Base-by-base conservation (phyloP, 2,113 vertebrate species). In the Paradisaea rubra region DNA sequence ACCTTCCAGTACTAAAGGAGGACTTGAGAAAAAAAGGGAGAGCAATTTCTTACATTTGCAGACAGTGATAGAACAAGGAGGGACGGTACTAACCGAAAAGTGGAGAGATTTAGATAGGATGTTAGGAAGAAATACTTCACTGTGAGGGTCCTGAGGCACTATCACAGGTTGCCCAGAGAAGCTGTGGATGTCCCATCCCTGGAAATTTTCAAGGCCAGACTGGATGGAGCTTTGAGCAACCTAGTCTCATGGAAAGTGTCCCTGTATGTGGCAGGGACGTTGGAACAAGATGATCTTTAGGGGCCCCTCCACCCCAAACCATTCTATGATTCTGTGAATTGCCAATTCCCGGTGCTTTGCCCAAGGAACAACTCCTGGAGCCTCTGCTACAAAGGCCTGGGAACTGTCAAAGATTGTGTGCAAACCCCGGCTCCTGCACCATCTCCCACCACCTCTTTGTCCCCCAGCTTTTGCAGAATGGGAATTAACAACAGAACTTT, bases 191-290 rank as follows among this genome's bases (percentile, higher is more conserved):
- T 10, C 47, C 1, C 56, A 56, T 23, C 22, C 22, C 35, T 70
- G 56, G 15, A 16, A 63, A 15, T 44, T 5, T 24, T 33, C 49
- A 49, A 63, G 41, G 27, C 15, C 30, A 47, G 41, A 8, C 7
- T 56, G 54, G 49, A 54, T 42, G 35, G 31, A 18, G 49, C 35
- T 70, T 4, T 49, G 49, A 70, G 35, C 19, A 77, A 14, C 7
- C 15, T 12, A 28, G 9, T 3, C 3, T 10, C 20, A 15, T 16
- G 27, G 12, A n/a, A 35, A 6, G 13, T 17, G 8, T 45, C 37
- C 33, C 31, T 66, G 50, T 11, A 5, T 6, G 2, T 10, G 16
- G 28, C 23, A 60, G 13, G 4, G 6, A 2, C 1, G 4, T 10
- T 56, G 41, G 49, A 70, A 63, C 9, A 2, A 28, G 71, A 56